Conservation (phyloP, 2,888 invertebrate species). For the Eupithecia pulchellata region DNA sequence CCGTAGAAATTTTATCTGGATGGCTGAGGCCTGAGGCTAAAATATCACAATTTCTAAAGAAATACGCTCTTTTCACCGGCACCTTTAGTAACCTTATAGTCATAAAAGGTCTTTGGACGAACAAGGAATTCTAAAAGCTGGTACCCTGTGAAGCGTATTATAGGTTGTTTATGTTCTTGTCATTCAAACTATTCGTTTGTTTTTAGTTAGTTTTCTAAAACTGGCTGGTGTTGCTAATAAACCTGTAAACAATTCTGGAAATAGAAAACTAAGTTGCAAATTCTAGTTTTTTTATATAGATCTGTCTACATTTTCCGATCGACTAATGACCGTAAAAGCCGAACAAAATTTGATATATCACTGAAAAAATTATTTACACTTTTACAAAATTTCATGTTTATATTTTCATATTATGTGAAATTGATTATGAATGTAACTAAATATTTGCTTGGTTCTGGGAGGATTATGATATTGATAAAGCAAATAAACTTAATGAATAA, state of each 20-base stretch:
- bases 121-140: constrained; percentile 4
- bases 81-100: constrained; percentile 13
- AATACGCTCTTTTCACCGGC: constrained; percentile 21
- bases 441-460: too few species aligned
- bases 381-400: neutral
- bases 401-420: neutral
- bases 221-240: neutral
- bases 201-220: neutral
- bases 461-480: neutral
- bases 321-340: neutral
- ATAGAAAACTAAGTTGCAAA: neutral
- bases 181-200: neutral
- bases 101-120: constrained; percentile 8
- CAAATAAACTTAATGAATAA: too few species aligned
- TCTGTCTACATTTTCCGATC: neutral
- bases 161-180: neutral
- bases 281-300: neutral
- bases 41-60: constrained; percentile 27
- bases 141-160: neutral
- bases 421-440: neutral
- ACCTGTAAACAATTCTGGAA: neutral
- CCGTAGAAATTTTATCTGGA: constrained; percentile 14
- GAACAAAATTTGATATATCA: too few species aligned
- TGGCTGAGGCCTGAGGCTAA: constrained; percentile 10
- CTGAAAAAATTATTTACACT: neutral